Evolutionary conservation across 2,113 vertebrate genomes (phyloP).

Genomic region (Rousettus leschenaultii): DNA sequence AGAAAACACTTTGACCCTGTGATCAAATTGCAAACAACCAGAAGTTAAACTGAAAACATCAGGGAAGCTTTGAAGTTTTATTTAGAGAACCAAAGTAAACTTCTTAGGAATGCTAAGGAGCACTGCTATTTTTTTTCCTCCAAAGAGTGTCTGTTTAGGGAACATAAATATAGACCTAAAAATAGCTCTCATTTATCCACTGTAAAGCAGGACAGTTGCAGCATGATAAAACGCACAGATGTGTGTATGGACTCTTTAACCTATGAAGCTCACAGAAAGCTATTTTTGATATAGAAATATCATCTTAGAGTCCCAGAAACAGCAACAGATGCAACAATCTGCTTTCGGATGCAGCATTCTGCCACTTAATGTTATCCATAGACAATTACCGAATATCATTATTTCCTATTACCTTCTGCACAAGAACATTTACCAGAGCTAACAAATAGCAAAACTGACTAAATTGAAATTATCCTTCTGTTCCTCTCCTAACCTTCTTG

Average conservation of each 20-base stretch:
- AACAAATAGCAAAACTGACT: slow-evolving; percentile 39
- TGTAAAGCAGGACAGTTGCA: not conserved
- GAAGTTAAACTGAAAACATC: not conserved
- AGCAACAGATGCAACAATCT: not conserved
- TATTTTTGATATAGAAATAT: slow-evolving; percentile 2
- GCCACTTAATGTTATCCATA: not conserved
- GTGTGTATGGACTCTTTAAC: not conserved
- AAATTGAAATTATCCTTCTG: slow-evolving; percentile 39
- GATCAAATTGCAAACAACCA: not conserved
- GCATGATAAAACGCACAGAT: not conserved
- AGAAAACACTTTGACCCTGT: not conserved
- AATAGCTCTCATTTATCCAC: not conserved
- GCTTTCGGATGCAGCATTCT: not conserved
- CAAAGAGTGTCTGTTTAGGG: not conserved
- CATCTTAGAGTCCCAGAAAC: not conserved
- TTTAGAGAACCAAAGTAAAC: not conserved
- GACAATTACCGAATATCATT: not conserved
- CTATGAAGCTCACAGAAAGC: not conserved
- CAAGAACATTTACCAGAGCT: slow-evolving; percentile 20
- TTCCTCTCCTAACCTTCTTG: not conserved
- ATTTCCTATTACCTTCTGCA: slow-evolving; percentile 29
- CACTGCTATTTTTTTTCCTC: not conserved
- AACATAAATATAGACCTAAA: not conserved
- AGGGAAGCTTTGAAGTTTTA: not conserved
- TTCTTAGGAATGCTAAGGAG: not conserved